Conservation (phyloP, 2,888 invertebrate species). For the Hemicrepidius hirtus region DNA sequence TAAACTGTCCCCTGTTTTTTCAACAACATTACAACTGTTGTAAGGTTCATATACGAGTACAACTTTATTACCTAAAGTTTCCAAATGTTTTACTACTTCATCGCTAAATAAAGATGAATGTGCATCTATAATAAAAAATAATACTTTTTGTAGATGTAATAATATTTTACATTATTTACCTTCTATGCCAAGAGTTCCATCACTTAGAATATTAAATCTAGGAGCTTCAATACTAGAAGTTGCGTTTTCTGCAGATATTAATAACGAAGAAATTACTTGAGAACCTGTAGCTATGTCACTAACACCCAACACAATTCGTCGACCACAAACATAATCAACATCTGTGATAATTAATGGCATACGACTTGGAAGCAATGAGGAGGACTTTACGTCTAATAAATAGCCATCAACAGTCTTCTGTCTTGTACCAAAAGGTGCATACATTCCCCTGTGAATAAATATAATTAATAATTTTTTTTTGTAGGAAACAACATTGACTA, state of each 20-base stretch:
- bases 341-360: constrained; percentile 70
- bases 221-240: constrained; percentile 73
- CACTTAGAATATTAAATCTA: constrained; percentile 68
- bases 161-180: constrained; percentile 58
- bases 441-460: constrained; percentile 73
- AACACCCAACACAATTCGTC: constrained; percentile 74
- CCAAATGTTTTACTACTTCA: constrained; percentile 64
- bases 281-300: constrained; percentile 73
- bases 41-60: constrained; percentile 71
- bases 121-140: constrained; percentile 60
- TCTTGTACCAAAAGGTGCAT: constrained; percentile 73
- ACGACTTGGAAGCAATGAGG: constrained; percentile 62
- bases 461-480: no score
- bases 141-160: no score
- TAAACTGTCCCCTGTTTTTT: constrained; percentile 78
- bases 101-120: constrained; percentile 67
- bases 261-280: constrained; percentile 73
- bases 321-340: constrained; percentile 71
- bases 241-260: constrained; percentile 71
- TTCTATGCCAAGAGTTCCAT: constrained; percentile 70
- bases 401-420: constrained; percentile 74
- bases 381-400: constrained; percentile 71
- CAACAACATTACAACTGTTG: constrained; percentile 80
- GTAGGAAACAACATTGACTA: no score
- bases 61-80: constrained; percentile 61